phyloP scores from a whole-genome alignment of 2,113 vertebrate species.

The Megatriorchis doriae region DNA sequence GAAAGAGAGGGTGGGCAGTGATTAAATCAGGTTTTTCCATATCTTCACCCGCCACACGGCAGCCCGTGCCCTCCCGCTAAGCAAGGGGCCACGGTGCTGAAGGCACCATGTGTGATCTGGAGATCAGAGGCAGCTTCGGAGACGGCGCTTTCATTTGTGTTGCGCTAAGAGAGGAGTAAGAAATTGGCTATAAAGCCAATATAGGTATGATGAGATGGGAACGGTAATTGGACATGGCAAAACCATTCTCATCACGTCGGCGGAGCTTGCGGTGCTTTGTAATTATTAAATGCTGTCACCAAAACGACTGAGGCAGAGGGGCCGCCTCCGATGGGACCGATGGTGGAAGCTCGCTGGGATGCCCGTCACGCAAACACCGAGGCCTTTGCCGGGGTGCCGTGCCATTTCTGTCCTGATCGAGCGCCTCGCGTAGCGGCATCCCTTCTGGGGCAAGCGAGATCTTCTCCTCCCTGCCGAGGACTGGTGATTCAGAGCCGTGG shows the following conservation, averaged over 20 bases:
- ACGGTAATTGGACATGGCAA: not conserved
- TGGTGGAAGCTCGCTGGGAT: not conserved
- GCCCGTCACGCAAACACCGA: rapidly evolving
- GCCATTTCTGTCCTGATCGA: not conserved
- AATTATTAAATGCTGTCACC: not conserved
- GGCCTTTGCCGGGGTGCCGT: not conserved
- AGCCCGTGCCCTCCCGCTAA: not conserved
- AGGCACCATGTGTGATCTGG: not conserved
- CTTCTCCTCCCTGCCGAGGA: rapidly evolving
- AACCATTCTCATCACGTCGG: rapidly evolving
- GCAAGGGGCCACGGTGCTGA: rapidly evolving
- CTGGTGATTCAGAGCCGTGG: too few relatives aligned
- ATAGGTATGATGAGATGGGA: not conserved
- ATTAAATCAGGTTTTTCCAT: not conserved
- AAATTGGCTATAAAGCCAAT: not conserved
- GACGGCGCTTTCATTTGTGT: rapidly evolving
- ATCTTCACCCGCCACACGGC: rapidly evolving
- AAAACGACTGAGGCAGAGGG: not conserved
- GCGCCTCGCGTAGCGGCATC: not conserved
- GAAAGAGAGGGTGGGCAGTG: not conserved
- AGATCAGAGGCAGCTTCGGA: not conserved
- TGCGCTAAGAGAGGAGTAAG: not conserved
- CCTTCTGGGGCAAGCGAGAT: rapidly evolving
- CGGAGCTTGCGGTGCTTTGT: not conserved
- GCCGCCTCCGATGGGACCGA: not conserved